Conservation (phyloP, 1,140 invertebrate species). For the Thereuonema tuberculata region DNA sequence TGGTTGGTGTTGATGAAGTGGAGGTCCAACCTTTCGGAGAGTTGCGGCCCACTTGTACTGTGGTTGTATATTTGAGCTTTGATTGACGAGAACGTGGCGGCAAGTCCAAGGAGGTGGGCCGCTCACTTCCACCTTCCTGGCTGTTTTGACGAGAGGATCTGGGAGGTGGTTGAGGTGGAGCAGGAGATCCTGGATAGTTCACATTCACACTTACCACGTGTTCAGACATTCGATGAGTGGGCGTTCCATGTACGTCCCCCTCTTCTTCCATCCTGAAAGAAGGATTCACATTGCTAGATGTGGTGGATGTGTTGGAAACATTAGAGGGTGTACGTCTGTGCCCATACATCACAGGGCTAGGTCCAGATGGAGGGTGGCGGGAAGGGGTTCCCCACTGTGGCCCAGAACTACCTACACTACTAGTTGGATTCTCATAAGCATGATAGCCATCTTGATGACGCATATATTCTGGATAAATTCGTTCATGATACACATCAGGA, state of each 20-base stretch:
- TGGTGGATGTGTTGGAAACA: slow-evolving; percentile 46
- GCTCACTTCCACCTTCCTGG: slow-evolving; percentile 6
- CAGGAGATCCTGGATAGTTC: slow-evolving; percentile 20
- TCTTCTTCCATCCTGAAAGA: slow-evolving; percentile 50
- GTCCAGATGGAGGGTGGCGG: slow-evolving; percentile 39
- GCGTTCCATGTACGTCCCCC: slow-evolving; percentile 26
- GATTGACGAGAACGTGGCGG: slow-evolving; percentile 3
- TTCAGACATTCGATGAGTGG: slow-evolving; percentile 20
- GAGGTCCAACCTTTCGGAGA: slow-evolving; percentile 37
- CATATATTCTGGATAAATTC: slow-evolving; percentile 23
- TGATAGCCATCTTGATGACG: slow-evolving; percentile 19
- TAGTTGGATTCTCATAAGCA: slow-evolving; percentile 24
- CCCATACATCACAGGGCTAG: slow-evolving; percentile 33
- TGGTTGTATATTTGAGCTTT: slow-evolving; percentile 8
- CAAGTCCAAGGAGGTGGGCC: slow-evolving; percentile 8
- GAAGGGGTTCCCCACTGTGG: slow-evolving; percentile 12
- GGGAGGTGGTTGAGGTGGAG: slow-evolving; percentile 22
- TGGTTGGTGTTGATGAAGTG: slow-evolving; percentile 50
- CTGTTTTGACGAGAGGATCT: slow-evolving; percentile 14
- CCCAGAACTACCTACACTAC: slow-evolving; percentile 15
- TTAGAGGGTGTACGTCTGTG: slow-evolving; percentile 55
- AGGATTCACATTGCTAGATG: slow-evolving; percentile 42
- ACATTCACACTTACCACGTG: slow-evolving; percentile 14
- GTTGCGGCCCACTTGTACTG: slow-evolving; percentile 8
- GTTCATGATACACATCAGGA: slow-evolving; percentile 19